Evolutionary conservation across 2,113 vertebrate species (phyloP).

Genomic region (Varanus salvator): DNA sequence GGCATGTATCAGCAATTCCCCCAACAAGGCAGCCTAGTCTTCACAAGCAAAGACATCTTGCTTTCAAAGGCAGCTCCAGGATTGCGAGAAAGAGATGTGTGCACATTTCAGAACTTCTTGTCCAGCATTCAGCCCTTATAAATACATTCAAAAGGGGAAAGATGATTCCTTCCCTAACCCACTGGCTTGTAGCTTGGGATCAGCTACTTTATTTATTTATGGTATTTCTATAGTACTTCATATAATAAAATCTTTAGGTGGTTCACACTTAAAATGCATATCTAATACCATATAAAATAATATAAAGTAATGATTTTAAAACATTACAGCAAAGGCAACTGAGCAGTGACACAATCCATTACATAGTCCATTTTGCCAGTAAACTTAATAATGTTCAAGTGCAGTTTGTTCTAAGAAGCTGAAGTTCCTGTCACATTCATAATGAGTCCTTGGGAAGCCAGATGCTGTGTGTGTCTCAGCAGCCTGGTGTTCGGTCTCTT

Average conservation of each 20-base stretch:
- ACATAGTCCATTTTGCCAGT: background rate
- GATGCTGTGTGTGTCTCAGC: background rate
- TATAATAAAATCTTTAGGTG: too few relatives aligned
- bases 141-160: background rate
- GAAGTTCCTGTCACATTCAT: background rate
- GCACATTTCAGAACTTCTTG: background rate
- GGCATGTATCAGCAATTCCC: too few relatives aligned
- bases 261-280: too few relatives aligned
- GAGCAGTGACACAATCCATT: too few relatives aligned
- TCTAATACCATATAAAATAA: too few relatives aligned
- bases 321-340: too few relatives aligned
- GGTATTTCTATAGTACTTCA: too few relatives aligned
- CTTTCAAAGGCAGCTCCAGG: background rate
- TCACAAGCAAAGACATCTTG: background rate
- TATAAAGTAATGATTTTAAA: too few relatives aligned
- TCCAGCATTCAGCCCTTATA: background rate
- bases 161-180: background rate
- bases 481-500: constrained; percentile 27
- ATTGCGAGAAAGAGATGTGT: background rate
- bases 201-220: too few relatives aligned
- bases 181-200: too few relatives aligned
- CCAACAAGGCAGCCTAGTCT: background rate
- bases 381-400: background rate
- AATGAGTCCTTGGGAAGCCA: background rate
- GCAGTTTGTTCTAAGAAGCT: constrained; percentile 10